Evolutionary conservation across 2,888 invertebrate species (phyloP), one percentile per base, ranked within the genome.

Genomic region (Caenorhabditis sp.): DNA sequence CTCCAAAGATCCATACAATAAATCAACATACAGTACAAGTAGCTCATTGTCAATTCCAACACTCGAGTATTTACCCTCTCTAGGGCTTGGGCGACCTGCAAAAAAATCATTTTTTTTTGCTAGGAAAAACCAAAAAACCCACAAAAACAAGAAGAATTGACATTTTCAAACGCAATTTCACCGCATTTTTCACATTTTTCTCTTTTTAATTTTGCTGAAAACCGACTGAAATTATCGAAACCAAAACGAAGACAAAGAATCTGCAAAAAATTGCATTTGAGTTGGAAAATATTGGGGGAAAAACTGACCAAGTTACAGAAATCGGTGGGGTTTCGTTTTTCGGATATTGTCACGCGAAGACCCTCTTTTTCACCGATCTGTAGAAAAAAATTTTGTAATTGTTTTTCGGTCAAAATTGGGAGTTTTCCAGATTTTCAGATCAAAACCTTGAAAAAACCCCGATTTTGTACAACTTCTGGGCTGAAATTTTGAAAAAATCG

Each of bases 1-100:
- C 59, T 74, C 74, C 23, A 74, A 58, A n/a, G 74, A 12, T n/a
- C 31, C n/a, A 57, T 74, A 69, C 10, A 74, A 23, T 19, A 74
- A 49, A 69, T 74, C 74, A 37, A 69, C 60, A 49, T 74, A 74
- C 4, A 66, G 6, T 17, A 49, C 62, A 27, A 64, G 21, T 8
- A 69, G n/a, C 6, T 74, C 74, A 12, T 37, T 43, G 1, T 36
- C n/a, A 23, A 54, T 49, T 0, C 37, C 59, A 5, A 49, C 58
- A 17, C 69, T 74, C 6, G 26, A 57, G n/a, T 49, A 73, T 37
- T 37, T 69, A 1, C 58, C 53, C 3, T 31, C 51, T 1, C 58
- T 37, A 17, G 57, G 66, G 36, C 62, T 26, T 31, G 27, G 6
- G 27, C 69, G 63, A 23, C 73, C 73, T 73, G 37, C 17, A 67